A percentile compares a stretch with the other conserved stretches of the same genome.
These are phyloP conservation scores for Oscheius myriophilus DNA, from an alignment of 2,888 invertebrate species.

Conservation along the genomic window DNA sequence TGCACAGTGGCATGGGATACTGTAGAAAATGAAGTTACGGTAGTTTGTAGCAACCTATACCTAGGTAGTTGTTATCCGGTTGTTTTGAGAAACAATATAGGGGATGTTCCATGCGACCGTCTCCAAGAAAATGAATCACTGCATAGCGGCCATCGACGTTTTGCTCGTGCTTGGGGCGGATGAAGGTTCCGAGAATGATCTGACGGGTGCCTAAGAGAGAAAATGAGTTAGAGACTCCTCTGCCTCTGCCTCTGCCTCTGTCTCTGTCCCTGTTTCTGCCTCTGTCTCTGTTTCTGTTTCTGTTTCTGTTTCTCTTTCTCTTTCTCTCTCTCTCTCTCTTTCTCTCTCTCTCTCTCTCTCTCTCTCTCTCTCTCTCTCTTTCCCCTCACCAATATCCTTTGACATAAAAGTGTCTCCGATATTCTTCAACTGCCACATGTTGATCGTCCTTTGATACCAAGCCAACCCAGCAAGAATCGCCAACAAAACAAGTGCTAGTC, in stretches of 20 bases:
- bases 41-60: slow-evolving; percentile 20
- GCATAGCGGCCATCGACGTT: slow-evolving; percentile 65
- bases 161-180: slow-evolving; percentile 59
- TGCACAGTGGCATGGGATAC: slow-evolving; percentile 50
- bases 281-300: no score
- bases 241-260: not conserved
- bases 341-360: slow-evolving; percentile 6
- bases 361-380: slow-evolving; percentile 4
- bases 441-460: slow-evolving; percentile 64
- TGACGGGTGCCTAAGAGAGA: not conserved
- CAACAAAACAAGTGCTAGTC: slow-evolving; percentile 49
- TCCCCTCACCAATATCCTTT: slow-evolving; percentile 56
- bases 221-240: not conserved
- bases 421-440: slow-evolving; percentile 69
- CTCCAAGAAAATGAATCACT: slow-evolving; percentile 66
- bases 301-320: not conserved
- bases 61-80: slow-evolving; percentile 45
- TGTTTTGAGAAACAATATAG: slow-evolving; percentile 58
- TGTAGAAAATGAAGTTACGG: slow-evolving; percentile 20
- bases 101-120: slow-evolving; percentile 59
- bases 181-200: slow-evolving; percentile 68
- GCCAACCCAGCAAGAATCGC: slow-evolving; percentile 55
- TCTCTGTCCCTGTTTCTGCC: no score
- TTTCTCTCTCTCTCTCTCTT: not conserved
- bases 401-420: slow-evolving; percentile 64